Percentiles rank a stretch among this genome's conserved stretches.
Evolutionary conservation across 1,140 invertebrate species (phyloP).

Genomic region (Leptonema lineaticorne): DNA sequence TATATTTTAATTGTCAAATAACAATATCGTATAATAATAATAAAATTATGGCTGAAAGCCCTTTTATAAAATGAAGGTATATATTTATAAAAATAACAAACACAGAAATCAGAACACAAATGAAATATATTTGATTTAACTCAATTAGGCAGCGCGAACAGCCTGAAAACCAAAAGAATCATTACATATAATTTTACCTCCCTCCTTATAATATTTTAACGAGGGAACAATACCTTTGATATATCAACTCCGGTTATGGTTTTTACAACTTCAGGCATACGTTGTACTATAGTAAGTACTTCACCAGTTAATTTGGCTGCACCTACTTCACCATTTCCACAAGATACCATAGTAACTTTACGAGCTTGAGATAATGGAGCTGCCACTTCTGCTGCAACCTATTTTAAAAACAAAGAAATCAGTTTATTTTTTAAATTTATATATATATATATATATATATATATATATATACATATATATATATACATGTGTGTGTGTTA

Average conservation of each 20-base stretch:
- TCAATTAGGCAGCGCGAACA: slow-evolving; percentile 9
- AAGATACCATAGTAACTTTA: slow-evolving; percentile 93
- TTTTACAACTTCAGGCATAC: slow-evolving; percentile 87
- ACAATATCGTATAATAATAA: too few relatives aligned
- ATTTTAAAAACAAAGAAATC: slow-evolving; percentile 39
- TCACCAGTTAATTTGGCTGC: slow-evolving; percentile 92
- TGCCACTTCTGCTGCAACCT: slow-evolving; percentile 94
- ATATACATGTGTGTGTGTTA: too few relatives aligned
- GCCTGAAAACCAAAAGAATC: slow-evolving; percentile 5
- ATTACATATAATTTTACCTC: neutral
- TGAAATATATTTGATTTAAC: neutral
- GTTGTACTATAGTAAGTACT: slow-evolving; percentile 88
- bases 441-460: too few relatives aligned
- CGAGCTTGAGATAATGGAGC: slow-evolving; percentile 90
- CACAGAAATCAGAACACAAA: neutral
- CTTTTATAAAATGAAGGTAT: neutral
- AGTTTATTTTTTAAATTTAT: neutral
- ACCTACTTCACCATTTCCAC: slow-evolving; percentile 87
- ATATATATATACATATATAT: too few relatives aligned
- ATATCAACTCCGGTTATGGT: slow-evolving; percentile 91
- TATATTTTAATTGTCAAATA: neutral
- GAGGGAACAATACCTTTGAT: slow-evolving; percentile 62
- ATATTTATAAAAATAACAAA: neutral
- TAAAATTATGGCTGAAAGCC: too few relatives aligned
- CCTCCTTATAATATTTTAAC: neutral